Evolutionary conservation across 2,888 invertebrate species (phyloP).

Genomic region (Nephrotoma flavescens): DNA sequence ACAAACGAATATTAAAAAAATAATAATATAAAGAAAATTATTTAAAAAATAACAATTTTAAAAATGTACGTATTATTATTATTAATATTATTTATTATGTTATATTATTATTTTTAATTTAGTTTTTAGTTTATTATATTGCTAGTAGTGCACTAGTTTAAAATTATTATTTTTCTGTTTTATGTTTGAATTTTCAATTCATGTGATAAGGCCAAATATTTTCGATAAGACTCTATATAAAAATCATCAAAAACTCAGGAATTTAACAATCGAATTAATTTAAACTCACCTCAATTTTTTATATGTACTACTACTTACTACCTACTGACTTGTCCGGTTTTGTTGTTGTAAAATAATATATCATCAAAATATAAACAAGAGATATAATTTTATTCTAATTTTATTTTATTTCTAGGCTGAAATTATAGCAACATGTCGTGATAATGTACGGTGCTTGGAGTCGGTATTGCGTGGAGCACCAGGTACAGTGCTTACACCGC

Average conservation of each 20-base stretch:
- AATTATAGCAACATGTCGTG: slow-evolving; percentile 69
- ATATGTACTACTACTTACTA: not conserved
- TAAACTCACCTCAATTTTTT: not conserved
- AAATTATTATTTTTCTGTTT: not conserved
- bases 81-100: not conserved
- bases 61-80: not conserved
- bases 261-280: not conserved
- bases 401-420: slow-evolving; percentile 47
- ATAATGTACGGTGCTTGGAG: slow-evolving; percentile 69
- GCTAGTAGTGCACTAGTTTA: not conserved
- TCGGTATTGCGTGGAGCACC: slow-evolving; percentile 43
- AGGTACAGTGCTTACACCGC: slow-evolving; percentile 36
- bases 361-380: not conserved
- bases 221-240: not conserved
- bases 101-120: not conserved
- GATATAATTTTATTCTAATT: not conserved
- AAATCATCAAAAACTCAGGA: not conserved
- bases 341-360: not conserved
- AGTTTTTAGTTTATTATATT: not conserved
- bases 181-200: not conserved
- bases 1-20: not conserved
- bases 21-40: not conserved
- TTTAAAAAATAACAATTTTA: not conserved
- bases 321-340: not conserved
- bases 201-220: not conserved